phyloP scores from a whole-genome alignment of 2,888 invertebrate species.

The Drosophila ustulata region DNA sequence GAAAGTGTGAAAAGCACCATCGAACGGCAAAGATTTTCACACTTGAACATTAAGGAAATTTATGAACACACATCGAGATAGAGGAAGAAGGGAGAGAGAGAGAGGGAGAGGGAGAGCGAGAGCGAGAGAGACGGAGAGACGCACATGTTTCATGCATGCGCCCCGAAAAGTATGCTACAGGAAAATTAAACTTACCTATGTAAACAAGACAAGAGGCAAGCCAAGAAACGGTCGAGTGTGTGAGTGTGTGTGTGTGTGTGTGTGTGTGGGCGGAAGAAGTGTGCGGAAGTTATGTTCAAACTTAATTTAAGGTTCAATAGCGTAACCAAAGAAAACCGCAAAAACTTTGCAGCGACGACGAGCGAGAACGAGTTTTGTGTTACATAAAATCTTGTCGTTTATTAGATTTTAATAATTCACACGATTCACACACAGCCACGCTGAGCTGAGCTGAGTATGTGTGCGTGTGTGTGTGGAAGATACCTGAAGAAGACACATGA shows the following conservation, averaged over 20 bases:
- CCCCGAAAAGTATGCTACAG: constrained; percentile 75
- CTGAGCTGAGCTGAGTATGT: constrained; percentile 13
- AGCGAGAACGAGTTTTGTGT: constrained; percentile 71
- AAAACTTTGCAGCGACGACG: constrained; percentile 69
- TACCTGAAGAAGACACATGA: constrained; percentile 70
- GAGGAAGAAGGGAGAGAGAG: constrained; percentile 15
- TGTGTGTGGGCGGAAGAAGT: constrained; percentile 40
- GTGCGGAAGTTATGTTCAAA: constrained; percentile 81
- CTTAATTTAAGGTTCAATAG: constrained; percentile 84
- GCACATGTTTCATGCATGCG: constrained; percentile 70
- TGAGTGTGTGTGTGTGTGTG: constrained; percentile 24
- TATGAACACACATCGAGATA: constrained; percentile 61
- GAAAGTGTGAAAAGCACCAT: constrained; percentile 82
- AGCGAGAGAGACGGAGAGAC: constrained; percentile 34
- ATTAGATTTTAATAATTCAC: constrained; percentile 85
- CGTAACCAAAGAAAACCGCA: constrained; percentile 82
- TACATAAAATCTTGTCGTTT: constrained; percentile 84
- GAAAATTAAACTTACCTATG: constrained; percentile 83
- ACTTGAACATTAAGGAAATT: constrained; percentile 80
- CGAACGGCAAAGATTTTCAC: constrained; percentile 84
- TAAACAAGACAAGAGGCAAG: constrained; percentile 69
- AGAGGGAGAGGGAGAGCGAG: constrained; percentile 31
- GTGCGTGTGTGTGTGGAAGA: constrained; percentile 28
- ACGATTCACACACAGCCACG: constrained; percentile 61
- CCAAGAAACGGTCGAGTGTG: constrained; percentile 50